Percentiles rank a stretch among this genome's conserved stretches.
Evolutionary conservation across 2,888 invertebrate species (phyloP).

Genomic region (Odontocerum albicorne): DNA sequence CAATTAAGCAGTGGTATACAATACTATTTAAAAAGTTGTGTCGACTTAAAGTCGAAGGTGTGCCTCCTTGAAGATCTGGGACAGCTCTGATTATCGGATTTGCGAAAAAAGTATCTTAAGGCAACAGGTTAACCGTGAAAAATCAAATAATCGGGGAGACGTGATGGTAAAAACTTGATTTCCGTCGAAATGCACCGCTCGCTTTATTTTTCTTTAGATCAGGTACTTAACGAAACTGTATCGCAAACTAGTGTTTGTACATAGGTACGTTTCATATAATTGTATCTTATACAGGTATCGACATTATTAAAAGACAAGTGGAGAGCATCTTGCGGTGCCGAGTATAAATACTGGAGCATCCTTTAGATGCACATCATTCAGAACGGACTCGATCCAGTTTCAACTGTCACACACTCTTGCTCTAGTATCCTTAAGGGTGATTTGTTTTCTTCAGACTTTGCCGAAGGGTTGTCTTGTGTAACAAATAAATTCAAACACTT

Average conservation of each 20-base stretch:
- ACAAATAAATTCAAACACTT: constrained; percentile 7
- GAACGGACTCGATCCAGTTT: constrained; percentile 33
- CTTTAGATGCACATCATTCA: constrained; percentile 33
- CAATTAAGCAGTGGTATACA: too few species aligned
- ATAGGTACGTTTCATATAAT: constrained; percentile 22
- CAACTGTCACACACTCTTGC: constrained; percentile 21
- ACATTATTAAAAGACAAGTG: constrained; percentile 34
- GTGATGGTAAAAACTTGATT: constrained; percentile 22
- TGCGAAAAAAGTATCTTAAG: constrained; percentile 16
- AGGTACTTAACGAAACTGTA: constrained; percentile 21
- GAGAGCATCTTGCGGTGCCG: constrained; percentile 29
- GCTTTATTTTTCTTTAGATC: constrained; percentile 4
- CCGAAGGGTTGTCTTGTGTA: constrained; percentile 19
- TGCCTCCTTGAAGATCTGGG: too few species aligned
- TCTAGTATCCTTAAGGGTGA: constrained; percentile 11
- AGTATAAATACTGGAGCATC: constrained; percentile 38
- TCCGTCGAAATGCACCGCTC: constrained; percentile 9
- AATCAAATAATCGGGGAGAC: constrained; percentile 19
- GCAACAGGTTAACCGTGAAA: constrained; percentile 27
- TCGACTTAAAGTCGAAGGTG: too few species aligned
- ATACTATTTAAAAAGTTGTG: too few species aligned
- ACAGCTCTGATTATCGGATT: too few species aligned
- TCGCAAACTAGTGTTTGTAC: constrained; percentile 15
- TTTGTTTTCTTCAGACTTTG: constrained; percentile 5
- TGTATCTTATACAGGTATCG: constrained; percentile 31